phyloP scores from a whole-genome alignment of 2,888 invertebrate genomes.

The Synergus gifuensis region DNA sequence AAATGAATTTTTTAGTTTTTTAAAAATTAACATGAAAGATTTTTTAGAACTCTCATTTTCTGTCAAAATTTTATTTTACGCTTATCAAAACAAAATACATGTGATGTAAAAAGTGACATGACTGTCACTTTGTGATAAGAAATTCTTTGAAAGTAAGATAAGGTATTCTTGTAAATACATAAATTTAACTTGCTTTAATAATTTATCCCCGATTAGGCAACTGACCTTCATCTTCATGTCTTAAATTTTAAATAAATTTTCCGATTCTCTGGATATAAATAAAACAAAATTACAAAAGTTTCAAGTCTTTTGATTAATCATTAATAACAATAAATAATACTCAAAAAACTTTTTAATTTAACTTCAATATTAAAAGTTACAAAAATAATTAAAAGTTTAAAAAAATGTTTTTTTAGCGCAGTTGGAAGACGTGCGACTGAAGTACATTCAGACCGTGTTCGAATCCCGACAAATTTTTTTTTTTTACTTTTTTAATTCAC shows the following conservation, averaged over 20 bases:
- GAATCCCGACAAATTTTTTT: not conserved
- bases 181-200: not conserved
- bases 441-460: not conserved
- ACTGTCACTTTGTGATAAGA: slow-evolving; percentile 3
- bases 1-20: not conserved
- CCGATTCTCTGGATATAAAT: not conserved
- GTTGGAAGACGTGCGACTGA: not conserved
- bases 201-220: not conserved
- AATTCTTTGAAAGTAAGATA: slow-evolving; percentile 20
- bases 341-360: not conserved
- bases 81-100: not conserved
- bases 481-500: not conserved
- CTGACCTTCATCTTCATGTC: not conserved
- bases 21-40: not conserved
- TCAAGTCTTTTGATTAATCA: not conserved
- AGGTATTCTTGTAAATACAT: slow-evolving; percentile 14
- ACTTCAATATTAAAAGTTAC: not conserved
- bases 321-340: not conserved
- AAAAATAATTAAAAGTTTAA: not conserved
- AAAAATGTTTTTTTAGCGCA: not conserved
- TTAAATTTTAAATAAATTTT: not conserved
- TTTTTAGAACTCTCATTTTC: not conserved
- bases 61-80: no score
- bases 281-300: no score
- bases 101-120: not conserved